Percentiles rank a stretch among this genome's conserved stretches.
phyloP scores from a whole-genome alignment of 2,113 vertebrate genomes.

The Polypterus bichir region DNA sequence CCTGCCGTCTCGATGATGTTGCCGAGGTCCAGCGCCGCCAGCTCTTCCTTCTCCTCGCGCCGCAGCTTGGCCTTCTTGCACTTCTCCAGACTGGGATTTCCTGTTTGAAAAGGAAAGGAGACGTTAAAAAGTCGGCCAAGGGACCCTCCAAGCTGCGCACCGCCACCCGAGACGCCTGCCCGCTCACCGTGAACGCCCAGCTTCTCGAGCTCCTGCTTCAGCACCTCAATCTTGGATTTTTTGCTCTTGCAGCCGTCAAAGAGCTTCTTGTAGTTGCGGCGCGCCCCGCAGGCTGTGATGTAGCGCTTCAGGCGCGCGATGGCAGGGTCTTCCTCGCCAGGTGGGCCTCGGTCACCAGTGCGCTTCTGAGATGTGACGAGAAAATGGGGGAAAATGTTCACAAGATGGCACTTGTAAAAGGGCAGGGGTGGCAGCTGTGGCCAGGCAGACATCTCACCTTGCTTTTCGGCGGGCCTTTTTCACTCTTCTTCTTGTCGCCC shows the following conservation, averaged over 20 bases:
- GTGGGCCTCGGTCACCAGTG: constrained; percentile 21
- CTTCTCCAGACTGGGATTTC: constrained; percentile 60
- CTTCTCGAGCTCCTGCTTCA: constrained; percentile 61
- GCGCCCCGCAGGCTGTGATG: constrained; percentile 62
- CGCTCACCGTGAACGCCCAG: constrained; percentile 67
- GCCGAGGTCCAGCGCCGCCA: constrained; percentile 61
- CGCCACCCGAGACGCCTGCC: not conserved
- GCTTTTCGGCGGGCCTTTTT: not conserved
- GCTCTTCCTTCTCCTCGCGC: constrained; percentile 60
- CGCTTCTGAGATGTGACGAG: not conserved
- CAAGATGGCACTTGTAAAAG: no score
- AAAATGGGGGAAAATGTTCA: no score
- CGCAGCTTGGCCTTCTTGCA: constrained; percentile 53
- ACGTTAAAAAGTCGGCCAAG: not conserved
- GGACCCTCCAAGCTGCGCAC: no score
- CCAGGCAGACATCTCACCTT: no score
- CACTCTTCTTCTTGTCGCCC: constrained; percentile 18
- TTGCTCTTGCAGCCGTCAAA: constrained; percentile 46
- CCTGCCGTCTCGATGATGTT: constrained; percentile 69
- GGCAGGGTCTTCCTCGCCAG: constrained; percentile 32
- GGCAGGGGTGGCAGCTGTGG: no score
- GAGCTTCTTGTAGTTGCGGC: constrained; percentile 68
- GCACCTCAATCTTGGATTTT: constrained; percentile 42
- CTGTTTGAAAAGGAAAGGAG: constrained; percentile 29
- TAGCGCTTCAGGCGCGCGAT: constrained; percentile 62